Evolutionary conservation across 2,888 invertebrate genomes (phyloP).

Genomic region (Cordilura impudica): DNA sequence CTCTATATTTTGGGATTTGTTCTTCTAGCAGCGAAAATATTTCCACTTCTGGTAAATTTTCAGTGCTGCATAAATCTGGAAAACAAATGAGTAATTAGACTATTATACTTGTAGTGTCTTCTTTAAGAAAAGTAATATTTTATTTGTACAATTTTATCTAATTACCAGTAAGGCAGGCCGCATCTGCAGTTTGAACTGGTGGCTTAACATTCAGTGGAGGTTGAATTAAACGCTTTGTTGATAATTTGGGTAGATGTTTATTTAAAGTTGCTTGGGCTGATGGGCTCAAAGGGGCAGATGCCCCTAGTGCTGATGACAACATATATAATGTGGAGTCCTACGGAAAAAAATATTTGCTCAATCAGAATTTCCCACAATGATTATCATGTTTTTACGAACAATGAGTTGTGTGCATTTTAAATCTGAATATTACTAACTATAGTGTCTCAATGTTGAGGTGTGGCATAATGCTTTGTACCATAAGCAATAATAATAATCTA

Average conservation of each 20-base stretch:
- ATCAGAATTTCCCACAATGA: no score
- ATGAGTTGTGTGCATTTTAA: no score
- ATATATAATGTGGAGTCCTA: constrained; percentile 65
- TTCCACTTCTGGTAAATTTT: constrained; percentile 96
- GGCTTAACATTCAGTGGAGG: constrained; percentile 68
- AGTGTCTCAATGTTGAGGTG: no score
- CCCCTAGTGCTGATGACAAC: constrained; percentile 73
- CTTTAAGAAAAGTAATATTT: not conserved
- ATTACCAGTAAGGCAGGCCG: constrained; percentile 76
- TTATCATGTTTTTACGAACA: no score
- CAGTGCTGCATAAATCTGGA: constrained; percentile 93
- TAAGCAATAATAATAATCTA: no score
- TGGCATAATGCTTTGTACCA: no score
- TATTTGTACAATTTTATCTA: not conserved
- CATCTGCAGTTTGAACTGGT: constrained; percentile 72
- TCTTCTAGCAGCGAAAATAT: constrained; percentile 96
- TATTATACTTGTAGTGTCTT: not conserved
- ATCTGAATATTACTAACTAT: no score
- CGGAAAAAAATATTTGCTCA: constrained; percentile 24
- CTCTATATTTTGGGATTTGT: constrained; percentile 94
- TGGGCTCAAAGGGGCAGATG: constrained; percentile 76
- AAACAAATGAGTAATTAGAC: not conserved
- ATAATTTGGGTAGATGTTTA: constrained; percentile 76
- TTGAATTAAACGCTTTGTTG: constrained; percentile 73
- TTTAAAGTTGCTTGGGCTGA: constrained; percentile 77